Evolutionary conservation across 2,888 invertebrate genomes (phyloP).

Genomic region (Orgyia antiqua): DNA sequence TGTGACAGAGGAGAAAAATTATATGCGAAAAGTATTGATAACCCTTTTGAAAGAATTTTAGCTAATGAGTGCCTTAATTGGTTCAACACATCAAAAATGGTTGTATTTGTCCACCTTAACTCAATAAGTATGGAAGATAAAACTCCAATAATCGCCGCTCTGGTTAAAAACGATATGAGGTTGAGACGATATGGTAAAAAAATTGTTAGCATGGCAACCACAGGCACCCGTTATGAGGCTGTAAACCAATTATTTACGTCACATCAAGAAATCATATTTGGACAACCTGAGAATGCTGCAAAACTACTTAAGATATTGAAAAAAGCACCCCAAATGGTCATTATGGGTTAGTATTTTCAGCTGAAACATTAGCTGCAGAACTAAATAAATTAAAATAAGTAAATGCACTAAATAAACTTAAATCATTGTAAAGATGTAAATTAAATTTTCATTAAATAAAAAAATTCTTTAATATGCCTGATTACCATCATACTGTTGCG

Average conservation of each 20-base stretch:
- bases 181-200: conserved; percentile 81
- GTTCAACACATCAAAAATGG: conserved; percentile 84
- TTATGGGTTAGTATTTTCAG: conserved; percentile 83
- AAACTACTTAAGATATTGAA: conserved; percentile 82
- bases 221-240: conserved; percentile 82
- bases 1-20: conserved; percentile 64
- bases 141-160: conserved; percentile 79
- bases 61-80: conserved; percentile 84
- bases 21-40: conserved; percentile 60
- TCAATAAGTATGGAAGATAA: conserved; percentile 81
- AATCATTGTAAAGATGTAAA: too few species aligned
- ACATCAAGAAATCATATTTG: conserved; percentile 83
- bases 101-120: conserved; percentile 85
- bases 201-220: conserved; percentile 82
- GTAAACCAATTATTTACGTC: conserved; percentile 81
- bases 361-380: neutral
- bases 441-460: too few species aligned
- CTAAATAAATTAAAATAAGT: too few species aligned
- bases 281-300: conserved; percentile 79
- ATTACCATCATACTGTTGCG: too few species aligned
- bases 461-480: too few species aligned
- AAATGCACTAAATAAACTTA: too few species aligned
- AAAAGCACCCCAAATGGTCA: conserved; percentile 83
- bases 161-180: conserved; percentile 83
- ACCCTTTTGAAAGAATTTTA: conserved; percentile 85